These are phyloP conservation scores for Aleiodes alternator DNA, from an alignment of 2,888 invertebrate genomes.

Conservation along the genomic window DNA sequence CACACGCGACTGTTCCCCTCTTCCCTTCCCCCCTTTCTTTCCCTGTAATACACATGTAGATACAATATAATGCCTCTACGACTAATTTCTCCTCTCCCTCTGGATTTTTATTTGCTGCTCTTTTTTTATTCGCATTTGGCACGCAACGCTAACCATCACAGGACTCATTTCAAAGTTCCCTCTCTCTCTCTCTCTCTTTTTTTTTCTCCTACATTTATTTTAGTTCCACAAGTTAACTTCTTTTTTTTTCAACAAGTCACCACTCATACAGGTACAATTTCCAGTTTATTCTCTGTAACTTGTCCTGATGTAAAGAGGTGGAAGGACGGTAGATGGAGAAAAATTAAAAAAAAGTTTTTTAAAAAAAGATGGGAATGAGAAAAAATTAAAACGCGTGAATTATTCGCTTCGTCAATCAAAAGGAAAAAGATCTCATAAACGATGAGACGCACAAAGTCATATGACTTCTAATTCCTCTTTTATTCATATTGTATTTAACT, in stretches of 20 bases:
- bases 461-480: neutral
- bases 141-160: slow-evolving; percentile 3
- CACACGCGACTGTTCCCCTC: slow-evolving; percentile 16
- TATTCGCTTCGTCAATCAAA: slow-evolving; percentile 44
- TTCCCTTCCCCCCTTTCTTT: neutral
- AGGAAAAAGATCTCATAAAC: slow-evolving; percentile 17
- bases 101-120: neutral
- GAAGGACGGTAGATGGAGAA: too few species aligned
- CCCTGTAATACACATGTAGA: slow-evolving; percentile 4
- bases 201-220: slow-evolving; percentile 11
- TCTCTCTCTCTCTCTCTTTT: neutral
- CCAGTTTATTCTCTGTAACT: neutral
- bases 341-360: neutral
- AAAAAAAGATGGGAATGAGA: neutral
- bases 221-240: neutral
- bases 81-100: neutral
- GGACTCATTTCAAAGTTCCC: neutral
- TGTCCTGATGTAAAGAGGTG: neutral
- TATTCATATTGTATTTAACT: neutral
- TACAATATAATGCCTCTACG: neutral
- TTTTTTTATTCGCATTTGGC: slow-evolving; percentile 20
- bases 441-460: neutral
- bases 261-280: slow-evolving; percentile 9
- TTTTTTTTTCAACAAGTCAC: slow-evolving; percentile 6
- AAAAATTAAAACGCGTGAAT: slow-evolving; percentile 34